Conservation (phyloP, 1,140 invertebrate genomes). For the Tetramorium alpestre region DNA sequence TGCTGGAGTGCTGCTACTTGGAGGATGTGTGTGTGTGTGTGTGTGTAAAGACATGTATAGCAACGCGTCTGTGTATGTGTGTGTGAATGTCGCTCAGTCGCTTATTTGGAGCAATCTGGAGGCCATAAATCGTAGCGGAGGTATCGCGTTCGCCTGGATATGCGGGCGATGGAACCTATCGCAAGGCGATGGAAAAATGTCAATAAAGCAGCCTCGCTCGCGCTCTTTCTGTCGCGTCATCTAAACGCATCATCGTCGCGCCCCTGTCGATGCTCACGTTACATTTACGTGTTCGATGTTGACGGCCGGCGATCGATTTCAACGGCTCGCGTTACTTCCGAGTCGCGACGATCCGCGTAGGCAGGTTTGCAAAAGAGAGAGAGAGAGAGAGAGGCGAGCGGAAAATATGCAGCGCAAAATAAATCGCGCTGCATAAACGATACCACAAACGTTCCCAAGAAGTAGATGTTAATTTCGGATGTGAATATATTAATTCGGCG, state of each 20-base stretch:
- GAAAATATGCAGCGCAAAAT: neutral
- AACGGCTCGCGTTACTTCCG: slow-evolving; percentile 25
- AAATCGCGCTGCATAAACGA: neutral
- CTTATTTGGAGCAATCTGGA: slow-evolving; percentile 64
- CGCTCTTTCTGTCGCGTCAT: neutral
- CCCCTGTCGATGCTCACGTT: slow-evolving; percentile 5
- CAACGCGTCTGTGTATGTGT: no score
- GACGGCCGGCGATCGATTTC: slow-evolving; percentile 31
- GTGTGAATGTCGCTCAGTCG: slow-evolving; percentile 33
- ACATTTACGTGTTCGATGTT: slow-evolving; percentile 27
- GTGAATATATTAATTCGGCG: neutral
- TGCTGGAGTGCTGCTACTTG: neutral
- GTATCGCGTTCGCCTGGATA: slow-evolving; percentile 56
- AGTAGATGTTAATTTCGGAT: neutral
- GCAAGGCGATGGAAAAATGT: slow-evolving; percentile 49
- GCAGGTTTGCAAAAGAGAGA: neutral
- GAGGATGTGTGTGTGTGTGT: neutral
- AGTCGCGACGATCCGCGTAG: neutral
- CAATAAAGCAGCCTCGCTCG: slow-evolving; percentile 21
- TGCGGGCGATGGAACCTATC: slow-evolving; percentile 16
- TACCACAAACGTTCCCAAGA: neutral
- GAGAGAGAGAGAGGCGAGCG: no score
- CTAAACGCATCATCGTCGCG: neutral
- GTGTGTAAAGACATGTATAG: neutral
- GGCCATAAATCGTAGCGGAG: slow-evolving; percentile 64